Evolutionary conservation across 2,888 invertebrate species (phyloP), one percentile per base, ranked within the genome.

Genomic region (Tigriopus californicus): DNA sequence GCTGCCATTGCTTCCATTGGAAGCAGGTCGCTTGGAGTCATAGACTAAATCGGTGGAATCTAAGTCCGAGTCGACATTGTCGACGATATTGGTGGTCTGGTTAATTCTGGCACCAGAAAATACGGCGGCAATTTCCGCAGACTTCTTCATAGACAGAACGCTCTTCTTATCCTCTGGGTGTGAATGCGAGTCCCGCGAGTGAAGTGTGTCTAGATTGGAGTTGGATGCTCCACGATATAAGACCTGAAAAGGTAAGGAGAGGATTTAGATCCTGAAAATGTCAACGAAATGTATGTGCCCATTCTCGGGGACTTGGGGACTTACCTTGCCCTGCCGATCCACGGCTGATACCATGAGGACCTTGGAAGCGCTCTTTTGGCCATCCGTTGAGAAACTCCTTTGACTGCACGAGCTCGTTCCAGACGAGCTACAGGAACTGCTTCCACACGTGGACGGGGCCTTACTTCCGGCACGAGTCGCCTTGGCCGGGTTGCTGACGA

Each of bases 81-180:
- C 54, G 42, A 66, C 62, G 13, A 66, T 64, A 58, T 67, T 67
- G 6, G 67, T 66, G 5, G 65, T 65, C 61, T 67, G 66, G 47
- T 66, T 65, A 18, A 69, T 56, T 62, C 67, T 67, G 44, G 67
- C 79, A 67, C 85, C 83, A 0, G 84, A 83, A 69, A 89, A 88
- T 33, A 88, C 73, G 0, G 87, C 88, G 0, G 87, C 88, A 66
- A 88, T 87, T 70, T 88, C 88, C 0, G 87, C 87, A 2, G 85
- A 84, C 69, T 88, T 88, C 71, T 88, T 88, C 33, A 87, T 85
- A 58, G 85, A 85, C 0, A 87, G 72, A 0, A 85, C 85, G 66
- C 85, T 85, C 56, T 65, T 65, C 10, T 49, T 60, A 25, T 60
- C 56, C n/a, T 55, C 15, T 33, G 33, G 33, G 33, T 33, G 33